Evolutionary conservation across 2,888 invertebrate species (phyloP).

Genomic region (Incurvaria masculella): DNA sequence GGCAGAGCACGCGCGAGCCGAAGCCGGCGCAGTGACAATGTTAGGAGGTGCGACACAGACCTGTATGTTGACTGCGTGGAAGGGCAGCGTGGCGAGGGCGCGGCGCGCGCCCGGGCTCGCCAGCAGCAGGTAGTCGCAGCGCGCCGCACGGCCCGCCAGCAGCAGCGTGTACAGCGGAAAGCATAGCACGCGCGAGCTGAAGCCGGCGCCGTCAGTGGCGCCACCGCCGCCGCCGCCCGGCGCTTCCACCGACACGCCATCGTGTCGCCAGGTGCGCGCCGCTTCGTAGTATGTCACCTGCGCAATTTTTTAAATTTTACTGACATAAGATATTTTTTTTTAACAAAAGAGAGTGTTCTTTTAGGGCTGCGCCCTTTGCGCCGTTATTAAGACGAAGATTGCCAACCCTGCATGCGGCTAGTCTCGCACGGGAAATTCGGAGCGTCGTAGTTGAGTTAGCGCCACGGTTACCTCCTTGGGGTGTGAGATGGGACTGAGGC

Average conservation of each 20-base stretch:
- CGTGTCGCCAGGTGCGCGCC: constrained; percentile 17
- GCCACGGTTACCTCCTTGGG: constrained; percentile 71
- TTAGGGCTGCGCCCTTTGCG: too few relatives aligned
- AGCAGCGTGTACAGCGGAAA: constrained; percentile 81
- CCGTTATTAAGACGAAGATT: too few relatives aligned
- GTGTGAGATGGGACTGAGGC: constrained; percentile 72
- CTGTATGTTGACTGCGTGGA: constrained; percentile 22
- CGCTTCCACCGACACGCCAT: constrained; percentile 51
- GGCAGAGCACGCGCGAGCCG: constrained; percentile 76
- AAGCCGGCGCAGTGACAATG: constrained; percentile 61
- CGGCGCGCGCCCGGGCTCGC: constrained; percentile 44
- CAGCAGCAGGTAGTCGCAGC: constrained; percentile 68
- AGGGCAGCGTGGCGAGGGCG: constrained; percentile 59
- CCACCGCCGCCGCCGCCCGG: constrained; percentile 46
- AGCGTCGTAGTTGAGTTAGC: too few relatives aligned
- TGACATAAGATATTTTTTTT: too few relatives aligned
- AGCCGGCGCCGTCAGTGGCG: too few relatives aligned
- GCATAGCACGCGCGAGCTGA: constrained; percentile 75
- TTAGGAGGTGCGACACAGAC: too few relatives aligned
- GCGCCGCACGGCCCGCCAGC: constrained; percentile 69
- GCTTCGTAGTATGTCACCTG: constrained; percentile 34
- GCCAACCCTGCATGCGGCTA: too few relatives aligned
- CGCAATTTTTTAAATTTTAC: too few relatives aligned
- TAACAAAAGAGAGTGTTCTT: too few relatives aligned
- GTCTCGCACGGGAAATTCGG: too few relatives aligned